A percentile compares a stretch with the other conserved stretches of the same genome.
Conservation (phyloP, 2,888 invertebrate species). For the Fabriciana adippe region DNA sequence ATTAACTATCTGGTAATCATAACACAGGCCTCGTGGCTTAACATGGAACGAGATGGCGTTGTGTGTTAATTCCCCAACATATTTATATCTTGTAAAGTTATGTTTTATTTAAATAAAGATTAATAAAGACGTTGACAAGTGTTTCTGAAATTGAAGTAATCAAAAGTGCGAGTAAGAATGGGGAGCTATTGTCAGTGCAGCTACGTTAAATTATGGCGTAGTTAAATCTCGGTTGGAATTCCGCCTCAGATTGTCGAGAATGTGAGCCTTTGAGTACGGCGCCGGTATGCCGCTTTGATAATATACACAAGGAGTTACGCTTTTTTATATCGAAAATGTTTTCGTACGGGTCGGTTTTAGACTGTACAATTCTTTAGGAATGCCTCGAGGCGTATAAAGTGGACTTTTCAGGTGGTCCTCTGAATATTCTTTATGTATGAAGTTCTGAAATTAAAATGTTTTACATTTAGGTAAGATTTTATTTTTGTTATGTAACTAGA, state of each 20-base stretch:
- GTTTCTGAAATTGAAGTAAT: constrained; percentile 10
- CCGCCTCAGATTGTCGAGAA: constrained; percentile 47
- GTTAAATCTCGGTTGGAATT: constrained; percentile 52
- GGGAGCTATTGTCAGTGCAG: constrained; percentile 41
- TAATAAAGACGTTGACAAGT: constrained; percentile 18
- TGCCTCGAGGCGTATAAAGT: constrained; percentile 20
- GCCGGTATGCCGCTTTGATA: constrained; percentile 45
- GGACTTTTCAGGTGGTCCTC: constrained; percentile 11
- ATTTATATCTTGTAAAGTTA: too few relatives aligned
- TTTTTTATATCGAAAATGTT: constrained; percentile 43
- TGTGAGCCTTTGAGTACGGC: constrained; percentile 46
- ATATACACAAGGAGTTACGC: constrained; percentile 42
- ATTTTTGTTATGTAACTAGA: background rate
- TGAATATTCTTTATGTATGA: constrained; percentile 19
- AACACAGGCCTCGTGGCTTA: too few relatives aligned
- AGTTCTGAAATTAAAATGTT: background rate
- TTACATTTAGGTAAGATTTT: background rate
- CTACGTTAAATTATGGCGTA: constrained; percentile 48
- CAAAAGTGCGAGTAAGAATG: constrained; percentile 33
- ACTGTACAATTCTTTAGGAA: constrained; percentile 24
- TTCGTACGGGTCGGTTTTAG: constrained; percentile 12
- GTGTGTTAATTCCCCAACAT: too few relatives aligned
- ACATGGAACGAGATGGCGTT: too few relatives aligned
- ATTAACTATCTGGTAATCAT: too few relatives aligned
- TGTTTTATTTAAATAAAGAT: too few relatives aligned